Base-by-base conservation (phyloP, 2,113 vertebrate genomes). In the Ardeotis arabs region DNA sequence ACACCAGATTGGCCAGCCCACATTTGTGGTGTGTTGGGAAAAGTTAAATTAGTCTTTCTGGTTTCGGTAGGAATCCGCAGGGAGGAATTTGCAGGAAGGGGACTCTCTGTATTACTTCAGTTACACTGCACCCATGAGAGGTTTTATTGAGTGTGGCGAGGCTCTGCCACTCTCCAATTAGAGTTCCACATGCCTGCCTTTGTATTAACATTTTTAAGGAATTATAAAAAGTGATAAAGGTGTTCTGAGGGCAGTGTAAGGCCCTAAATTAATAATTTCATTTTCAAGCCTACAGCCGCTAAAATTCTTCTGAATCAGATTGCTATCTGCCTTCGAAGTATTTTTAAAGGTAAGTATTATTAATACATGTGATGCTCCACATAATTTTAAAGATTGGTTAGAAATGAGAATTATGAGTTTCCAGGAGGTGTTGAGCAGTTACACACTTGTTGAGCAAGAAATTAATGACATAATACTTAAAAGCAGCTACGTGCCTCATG, bases 141-240 rank as follows among this genome's bases (percentile, higher is more conserved):
- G 63, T 76, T 93, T 92, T 91, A 85, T 39, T 23, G 62, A 76
- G 33, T 72, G 27, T 87, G 73, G 8, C 1, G 14, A 79, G 70
- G 53, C 62, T 79, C 14, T 87, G 39, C 75, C 82, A 7, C 47
- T 90, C 69, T 75, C 58, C 81, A 81, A 0, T 55, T 44, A 47
- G 49, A 90, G 33, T 79, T 88, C 59, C 52, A 55, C 62, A 21
- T 44, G n/a, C 55, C 20, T 86, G 37, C n/a, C 13, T 35, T 80
- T 64, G 45, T 73, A 88, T 80, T 92, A 75, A 69, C 50, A 64
- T 68, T 82, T 95, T 72, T 45, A 80, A 95, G 45, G 83, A 91
- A 79, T 53, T 27, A 33, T 66, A 58, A 75, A 47, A 87, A 28
- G 3, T 45, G 55, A 62, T 87, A 55, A 87, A 63, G 28, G 45